phyloP scores from a whole-genome alignment of 2,888 invertebrate genomes.

The Tricholauxania praeusta region DNA sequence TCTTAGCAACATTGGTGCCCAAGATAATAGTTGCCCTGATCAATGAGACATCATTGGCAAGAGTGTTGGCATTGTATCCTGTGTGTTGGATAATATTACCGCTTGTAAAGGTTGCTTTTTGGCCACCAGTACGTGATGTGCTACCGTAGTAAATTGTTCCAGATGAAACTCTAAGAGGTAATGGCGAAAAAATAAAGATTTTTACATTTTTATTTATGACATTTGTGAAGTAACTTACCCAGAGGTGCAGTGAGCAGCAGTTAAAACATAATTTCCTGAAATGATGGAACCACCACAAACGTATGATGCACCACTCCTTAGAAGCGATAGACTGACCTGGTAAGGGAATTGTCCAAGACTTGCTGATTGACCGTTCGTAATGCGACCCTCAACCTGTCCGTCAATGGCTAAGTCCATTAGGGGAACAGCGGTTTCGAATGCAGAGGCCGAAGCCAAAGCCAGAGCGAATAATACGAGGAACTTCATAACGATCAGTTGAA shows the following conservation, averaged over 20 bases:
- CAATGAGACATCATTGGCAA: slow-evolving; percentile 56
- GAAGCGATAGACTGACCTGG: slow-evolving; percentile 53
- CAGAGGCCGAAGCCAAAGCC: too few relatives aligned
- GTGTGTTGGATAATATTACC: slow-evolving; percentile 46
- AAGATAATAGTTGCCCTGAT: slow-evolving; percentile 49
- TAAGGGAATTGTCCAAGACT: slow-evolving; percentile 53
- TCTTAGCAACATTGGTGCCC: slow-evolving; percentile 48
- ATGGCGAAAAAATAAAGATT: neutral
- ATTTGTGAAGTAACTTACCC: slow-evolving; percentile 45
- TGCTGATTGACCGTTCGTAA: slow-evolving; percentile 52
- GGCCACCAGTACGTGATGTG: slow-evolving; percentile 45
- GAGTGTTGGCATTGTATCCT: slow-evolving; percentile 50
- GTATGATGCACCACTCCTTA: slow-evolving; percentile 23
- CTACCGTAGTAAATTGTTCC: slow-evolving; percentile 54
- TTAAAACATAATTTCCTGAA: slow-evolving; percentile 54
- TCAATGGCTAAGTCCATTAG: slow-evolving; percentile 10
- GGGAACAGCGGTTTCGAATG: neutral
- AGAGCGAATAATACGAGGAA: slow-evolving; percentile 53
- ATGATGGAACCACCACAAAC: slow-evolving; percentile 63
- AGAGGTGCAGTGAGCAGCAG: slow-evolving; percentile 62
- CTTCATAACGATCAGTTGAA: slow-evolving; percentile 50
- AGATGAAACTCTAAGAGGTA: slow-evolving; percentile 43
- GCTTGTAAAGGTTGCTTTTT: slow-evolving; percentile 33
- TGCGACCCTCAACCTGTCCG: slow-evolving; percentile 43
- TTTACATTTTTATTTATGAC: too few relatives aligned